Evolutionary conservation across 2,797 vertebrate species (phyloP).

Genomic region (Tinamus major): DNA sequence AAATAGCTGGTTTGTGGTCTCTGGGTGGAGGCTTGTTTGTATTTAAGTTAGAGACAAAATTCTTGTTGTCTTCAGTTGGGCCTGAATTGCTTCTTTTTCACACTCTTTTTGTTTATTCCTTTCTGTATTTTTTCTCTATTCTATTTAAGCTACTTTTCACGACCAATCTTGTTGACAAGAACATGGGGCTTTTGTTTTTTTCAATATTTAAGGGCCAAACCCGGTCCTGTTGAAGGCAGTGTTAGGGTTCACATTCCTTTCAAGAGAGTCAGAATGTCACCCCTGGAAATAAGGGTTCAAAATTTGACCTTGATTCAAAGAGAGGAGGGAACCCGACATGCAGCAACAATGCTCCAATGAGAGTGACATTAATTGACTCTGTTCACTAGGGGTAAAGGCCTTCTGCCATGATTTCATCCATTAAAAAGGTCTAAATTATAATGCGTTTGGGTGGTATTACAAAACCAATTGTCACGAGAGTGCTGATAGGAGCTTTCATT

Average conservation of each 20-base stretch:
- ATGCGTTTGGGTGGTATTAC: neutral
- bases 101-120: neutral
- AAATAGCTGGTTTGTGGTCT: slow-evolving; percentile 22
- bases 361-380: neutral
- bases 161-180: slow-evolving; percentile 25
- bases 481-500: neutral
- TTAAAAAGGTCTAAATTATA: neutral
- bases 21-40: neutral
- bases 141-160: slow-evolving; percentile 62
- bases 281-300: slow-evolving; percentile 28
- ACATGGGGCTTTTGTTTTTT: neutral
- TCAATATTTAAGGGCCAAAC: slow-evolving; percentile 53
- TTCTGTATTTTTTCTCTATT: slow-evolving; percentile 20
- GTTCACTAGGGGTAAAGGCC: neutral
- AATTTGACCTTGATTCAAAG: neutral
- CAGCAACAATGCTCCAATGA: neutral
- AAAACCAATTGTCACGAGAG: neutral
- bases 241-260: neutral
- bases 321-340: neutral
- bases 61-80: slow-evolving; percentile 20
- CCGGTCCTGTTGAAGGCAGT: neutral
- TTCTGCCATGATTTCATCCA: neutral
- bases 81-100: slow-evolving; percentile 11
- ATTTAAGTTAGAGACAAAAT: slow-evolving; percentile 31
- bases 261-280: slow-evolving; percentile 4